These are phyloP conservation scores for Autographa gamma DNA, from an alignment of 2,888 invertebrate species.

Conservation along the genomic window DNA sequence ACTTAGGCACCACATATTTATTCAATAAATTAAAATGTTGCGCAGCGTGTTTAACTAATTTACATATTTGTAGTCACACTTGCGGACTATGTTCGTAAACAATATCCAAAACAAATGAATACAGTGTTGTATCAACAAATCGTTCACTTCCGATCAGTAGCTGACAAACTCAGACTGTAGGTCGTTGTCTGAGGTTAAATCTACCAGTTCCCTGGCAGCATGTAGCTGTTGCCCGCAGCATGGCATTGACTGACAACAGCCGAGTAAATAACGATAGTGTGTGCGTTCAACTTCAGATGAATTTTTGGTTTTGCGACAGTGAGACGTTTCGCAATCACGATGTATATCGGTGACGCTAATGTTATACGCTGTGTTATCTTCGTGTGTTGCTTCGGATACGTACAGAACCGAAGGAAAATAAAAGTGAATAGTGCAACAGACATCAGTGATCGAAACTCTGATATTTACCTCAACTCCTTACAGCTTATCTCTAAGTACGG, in stretches of 20 bases:
- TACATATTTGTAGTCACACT: constrained; percentile 14
- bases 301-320: constrained; percentile 61
- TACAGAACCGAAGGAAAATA: constrained; percentile 53
- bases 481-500: constrained; percentile 77
- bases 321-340: constrained; percentile 65
- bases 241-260: constrained; percentile 66
- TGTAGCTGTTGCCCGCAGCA: constrained; percentile 48
- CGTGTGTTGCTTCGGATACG: constrained; percentile 61
- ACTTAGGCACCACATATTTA: neutral
- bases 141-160: constrained; percentile 35
- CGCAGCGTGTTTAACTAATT: neutral
- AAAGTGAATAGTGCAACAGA: constrained; percentile 44
- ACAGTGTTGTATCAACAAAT: constrained; percentile 18
- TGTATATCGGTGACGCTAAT: constrained; percentile 61
- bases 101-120: constrained; percentile 29
- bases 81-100: constrained; percentile 12
- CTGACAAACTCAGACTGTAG: constrained; percentile 49
- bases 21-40: neutral
- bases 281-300: constrained; percentile 52
- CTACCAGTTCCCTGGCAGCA: constrained; percentile 49
- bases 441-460: constrained; percentile 64
- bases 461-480: constrained; percentile 73
- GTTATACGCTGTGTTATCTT: constrained; percentile 61
- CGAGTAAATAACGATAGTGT: constrained; percentile 57
- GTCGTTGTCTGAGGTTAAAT: constrained; percentile 60